A percentile compares a stretch with the other conserved stretches of the same genome.
phyloP scores from a whole-genome alignment of 2,797 vertebrate species.

The Gambelia wislizenii region DNA sequence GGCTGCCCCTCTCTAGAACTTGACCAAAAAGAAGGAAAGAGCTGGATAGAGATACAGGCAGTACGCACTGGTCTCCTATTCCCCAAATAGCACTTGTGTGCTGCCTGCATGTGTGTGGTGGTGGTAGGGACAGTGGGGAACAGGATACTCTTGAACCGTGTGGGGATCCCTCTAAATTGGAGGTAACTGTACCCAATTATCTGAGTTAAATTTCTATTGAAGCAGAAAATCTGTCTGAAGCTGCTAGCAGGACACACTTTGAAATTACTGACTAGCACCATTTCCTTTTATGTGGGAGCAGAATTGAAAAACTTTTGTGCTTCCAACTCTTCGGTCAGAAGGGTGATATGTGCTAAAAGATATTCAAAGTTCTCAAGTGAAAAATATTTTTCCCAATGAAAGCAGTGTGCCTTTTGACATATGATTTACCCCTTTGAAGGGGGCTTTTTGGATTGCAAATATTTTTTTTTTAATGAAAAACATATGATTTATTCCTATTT shows the following conservation, averaged over 20 bases:
- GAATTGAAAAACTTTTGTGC: background rate
- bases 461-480: background rate
- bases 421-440: too few relatives aligned
- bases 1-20: background rate
- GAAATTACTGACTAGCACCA: background rate
- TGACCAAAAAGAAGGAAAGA: background rate
- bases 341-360: background rate
- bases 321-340: background rate
- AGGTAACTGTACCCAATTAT: background rate
- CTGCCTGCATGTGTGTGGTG: background rate
- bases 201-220: background rate
- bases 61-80: background rate
- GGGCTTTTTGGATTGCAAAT: background rate
- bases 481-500: background rate
- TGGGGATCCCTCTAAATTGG: background rate
- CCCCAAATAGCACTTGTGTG: background rate
- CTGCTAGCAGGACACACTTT: background rate
- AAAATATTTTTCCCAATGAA: background rate
- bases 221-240: background rate
- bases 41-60: background rate
- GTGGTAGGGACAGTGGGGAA: too few relatives aligned
- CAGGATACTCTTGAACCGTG: background rate
- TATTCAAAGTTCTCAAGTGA: background rate
- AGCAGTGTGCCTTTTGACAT: background rate
- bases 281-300: too few relatives aligned